phyloP scores from a whole-genome alignment of 2,797 vertebrate species.

The Silurus aristotelis region DNA sequence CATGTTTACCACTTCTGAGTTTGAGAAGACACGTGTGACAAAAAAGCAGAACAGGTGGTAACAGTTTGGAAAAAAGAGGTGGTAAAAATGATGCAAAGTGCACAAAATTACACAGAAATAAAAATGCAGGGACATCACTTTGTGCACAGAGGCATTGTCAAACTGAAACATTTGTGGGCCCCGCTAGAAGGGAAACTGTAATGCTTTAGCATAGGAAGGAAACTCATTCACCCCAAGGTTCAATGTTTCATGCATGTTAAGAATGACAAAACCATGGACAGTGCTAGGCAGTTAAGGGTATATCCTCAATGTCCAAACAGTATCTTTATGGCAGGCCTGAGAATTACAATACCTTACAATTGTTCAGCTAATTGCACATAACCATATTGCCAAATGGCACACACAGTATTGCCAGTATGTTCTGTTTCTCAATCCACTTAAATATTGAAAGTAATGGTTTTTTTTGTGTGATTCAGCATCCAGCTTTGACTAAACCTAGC shows the following conservation, averaged over 20 bases:
- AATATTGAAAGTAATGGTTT: constrained; percentile 68
- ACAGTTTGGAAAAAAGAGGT: no score
- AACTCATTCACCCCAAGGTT: no score
- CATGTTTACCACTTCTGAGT: background rate
- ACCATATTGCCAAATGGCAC: constrained; percentile 63
- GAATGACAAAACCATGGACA: background rate
- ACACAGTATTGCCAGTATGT: constrained; percentile 62
- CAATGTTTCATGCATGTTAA: no score
- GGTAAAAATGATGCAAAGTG: no score
- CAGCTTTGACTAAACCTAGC: constrained; percentile 57
- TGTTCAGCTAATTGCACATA: background rate
- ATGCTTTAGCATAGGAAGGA: no score
- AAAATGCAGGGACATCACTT: no score
- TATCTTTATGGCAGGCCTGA: background rate
- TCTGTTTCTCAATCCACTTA: constrained; percentile 70
- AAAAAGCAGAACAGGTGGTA: no score
- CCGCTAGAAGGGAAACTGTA: no score
- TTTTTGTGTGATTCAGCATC: constrained; percentile 67
- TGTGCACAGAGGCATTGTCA: no score
- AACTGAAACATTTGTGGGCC: no score
- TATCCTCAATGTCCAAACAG: background rate
- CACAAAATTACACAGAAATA: no score
- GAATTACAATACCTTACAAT: background rate
- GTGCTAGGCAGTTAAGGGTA: background rate
- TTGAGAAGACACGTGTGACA: no score